Percentiles rank a stretch among this genome's conserved stretches.
These are phyloP conservation scores for Cataglyphis rosenhaueri DNA, from an alignment of 2,888 invertebrate genomes.

Conservation along the genomic window DNA sequence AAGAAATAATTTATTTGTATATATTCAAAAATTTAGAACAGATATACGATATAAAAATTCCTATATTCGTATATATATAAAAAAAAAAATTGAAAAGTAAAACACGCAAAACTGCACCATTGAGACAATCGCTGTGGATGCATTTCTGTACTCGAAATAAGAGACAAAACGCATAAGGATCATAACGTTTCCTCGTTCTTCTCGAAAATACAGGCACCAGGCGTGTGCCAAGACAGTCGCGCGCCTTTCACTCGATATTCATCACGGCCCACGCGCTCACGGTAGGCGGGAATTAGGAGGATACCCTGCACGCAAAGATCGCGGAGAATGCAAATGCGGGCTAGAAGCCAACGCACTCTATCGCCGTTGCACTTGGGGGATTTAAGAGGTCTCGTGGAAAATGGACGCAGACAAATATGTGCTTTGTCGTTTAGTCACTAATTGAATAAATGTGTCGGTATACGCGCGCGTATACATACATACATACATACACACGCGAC, in stretches of 20 bases:
- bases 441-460: constrained; percentile 38
- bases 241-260: constrained; percentile 64
- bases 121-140: constrained; percentile 16
- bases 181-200: constrained; percentile 63
- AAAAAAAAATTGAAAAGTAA: neutral
- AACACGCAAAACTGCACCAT: neutral
- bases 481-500: neutral
- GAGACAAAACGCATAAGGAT: constrained; percentile 17
- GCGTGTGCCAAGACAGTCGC: constrained; percentile 62
- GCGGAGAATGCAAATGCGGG: constrained; percentile 63
- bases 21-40: constrained; percentile 7
- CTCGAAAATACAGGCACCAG: constrained; percentile 57
- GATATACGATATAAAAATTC: neutral
- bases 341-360: constrained; percentile 59
- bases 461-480: neutral
- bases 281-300: constrained; percentile 62
- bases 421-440: constrained; percentile 43
- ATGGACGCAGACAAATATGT: constrained; percentile 35
- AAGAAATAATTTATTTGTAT: neutral
- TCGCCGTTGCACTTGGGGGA: constrained; percentile 43
- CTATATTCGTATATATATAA: neutral
- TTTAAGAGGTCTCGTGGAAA: constrained; percentile 46
- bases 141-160: constrained; percentile 35
- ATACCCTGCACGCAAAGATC: constrained; percentile 50
- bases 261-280: constrained; percentile 54